Evolutionary conservation across 2,113 vertebrate species (phyloP), one percentile per base, ranked within the genome.

Genomic region (Silurus glanis): DNA sequence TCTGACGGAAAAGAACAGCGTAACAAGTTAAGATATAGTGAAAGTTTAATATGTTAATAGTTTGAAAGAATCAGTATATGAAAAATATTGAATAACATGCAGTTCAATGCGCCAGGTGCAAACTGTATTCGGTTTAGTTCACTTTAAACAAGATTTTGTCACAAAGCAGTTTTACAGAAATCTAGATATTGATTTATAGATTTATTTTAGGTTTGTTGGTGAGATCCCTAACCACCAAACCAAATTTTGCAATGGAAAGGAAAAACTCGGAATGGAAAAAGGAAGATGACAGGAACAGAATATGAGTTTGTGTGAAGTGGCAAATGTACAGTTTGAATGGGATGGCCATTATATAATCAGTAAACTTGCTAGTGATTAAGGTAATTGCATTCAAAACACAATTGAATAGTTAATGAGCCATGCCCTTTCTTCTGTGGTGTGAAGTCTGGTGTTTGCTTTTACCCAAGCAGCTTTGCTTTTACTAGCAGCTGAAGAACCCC

Each of bases 1-100:
- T 55, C 23, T 85, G 2, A 51, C 72, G 51, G 19, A n/a, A 16
- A 7, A 55, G 12, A 78, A 8, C 9, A 45, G 78, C 16, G 16
- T 59, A 45, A 37, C 9, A 19, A 58, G 55, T 28, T 7, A 45
- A 28, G 16, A 5, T 80, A 59, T 37, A 37, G 37, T 37, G 37
- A 37, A 17, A 45, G 21, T 59, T 51, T 9, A 74, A 55, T 59
- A 67, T 23, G 10, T 16, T 25, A 10, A 61, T 59, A 3, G 53
- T 62, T 61, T 84, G 61, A 58, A 59, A 61, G 67, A 51, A 85
- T 25, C 10, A 78, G 16, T 76, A 76, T 53, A 55, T 53, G 12
- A 84, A 47, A 74, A 84, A 82, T 64, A 14, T 25, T 25, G n/a
- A 53, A 17, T 25, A 25, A 25, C 53, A 10, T 25, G 55, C 0